A percentile compares a stretch with the other conserved stretches of the same genome.
phyloP scores from a whole-genome alignment of 2,113 vertebrate species.

The Cairina moschata region DNA sequence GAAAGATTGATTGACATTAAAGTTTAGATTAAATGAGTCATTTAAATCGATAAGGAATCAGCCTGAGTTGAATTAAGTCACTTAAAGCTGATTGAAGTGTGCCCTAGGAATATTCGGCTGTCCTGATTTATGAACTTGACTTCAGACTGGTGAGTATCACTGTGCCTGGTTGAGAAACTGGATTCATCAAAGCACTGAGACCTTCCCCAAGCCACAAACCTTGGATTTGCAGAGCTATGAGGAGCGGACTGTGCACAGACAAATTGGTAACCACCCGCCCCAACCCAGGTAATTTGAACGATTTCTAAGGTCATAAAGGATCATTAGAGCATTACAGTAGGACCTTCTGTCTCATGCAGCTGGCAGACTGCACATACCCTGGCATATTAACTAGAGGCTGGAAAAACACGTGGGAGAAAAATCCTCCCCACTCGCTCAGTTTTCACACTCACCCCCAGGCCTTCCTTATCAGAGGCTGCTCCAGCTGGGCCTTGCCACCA shows the following conservation, averaged over 20 bases:
- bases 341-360: neutral
- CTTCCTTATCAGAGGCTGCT: rapidly evolving
- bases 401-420: neutral
- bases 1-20: constrained; percentile 50
- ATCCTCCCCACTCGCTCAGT: neutral
- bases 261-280: neutral
- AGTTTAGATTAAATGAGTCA: constrained; percentile 50
- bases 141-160: neutral
- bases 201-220: neutral
- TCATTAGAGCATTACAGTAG: neutral
- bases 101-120: constrained; percentile 22
- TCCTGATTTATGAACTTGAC: neutral
- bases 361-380: neutral
- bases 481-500: neutral
- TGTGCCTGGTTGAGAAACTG: neutral
- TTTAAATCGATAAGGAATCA: constrained; percentile 11
- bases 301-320: neutral
- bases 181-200: neutral
- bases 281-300: neutral
- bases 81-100: constrained; percentile 47
- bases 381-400: neutral
- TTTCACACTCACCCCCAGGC: neutral
- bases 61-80: constrained; percentile 46
- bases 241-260: neutral
- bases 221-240: neutral